These are phyloP conservation scores for Hipparchia semele DNA, from an alignment of 2,888 invertebrate genomes.

Conservation along the genomic window DNA sequence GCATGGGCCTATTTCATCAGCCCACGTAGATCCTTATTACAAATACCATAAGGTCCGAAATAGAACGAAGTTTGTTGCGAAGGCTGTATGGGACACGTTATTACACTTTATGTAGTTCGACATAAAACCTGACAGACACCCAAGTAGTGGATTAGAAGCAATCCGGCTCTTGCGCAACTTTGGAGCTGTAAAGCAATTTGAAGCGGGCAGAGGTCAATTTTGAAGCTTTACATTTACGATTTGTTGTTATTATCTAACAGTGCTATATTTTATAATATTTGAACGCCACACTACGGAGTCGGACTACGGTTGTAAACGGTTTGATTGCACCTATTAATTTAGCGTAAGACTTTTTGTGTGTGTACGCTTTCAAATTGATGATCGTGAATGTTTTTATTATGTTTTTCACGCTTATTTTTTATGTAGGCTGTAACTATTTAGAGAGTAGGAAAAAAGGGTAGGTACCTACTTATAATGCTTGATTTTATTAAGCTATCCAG, in stretches of 20 bases:
- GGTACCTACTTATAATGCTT: neutral
- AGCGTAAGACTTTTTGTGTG: constrained; percentile 25
- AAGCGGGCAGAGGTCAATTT: constrained; percentile 66
- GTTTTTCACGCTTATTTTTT: constrained; percentile 25
- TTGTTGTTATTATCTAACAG: constrained; percentile 72
- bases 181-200: constrained; percentile 55
- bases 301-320: constrained; percentile 22
- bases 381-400: constrained; percentile 17
- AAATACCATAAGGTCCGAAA: constrained; percentile 49
- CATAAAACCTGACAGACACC: constrained; percentile 80
- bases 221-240: constrained; percentile 69
- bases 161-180: constrained; percentile 64
- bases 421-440: neutral
- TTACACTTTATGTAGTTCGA: constrained; percentile 65
- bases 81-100: constrained; percentile 48
- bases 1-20: constrained; percentile 43
- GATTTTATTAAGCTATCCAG: constrained; percentile 2
- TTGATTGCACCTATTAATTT: constrained; percentile 35
- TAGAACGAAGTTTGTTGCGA: constrained; percentile 15
- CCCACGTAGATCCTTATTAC: constrained; percentile 31
- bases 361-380: constrained; percentile 21
- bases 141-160: constrained; percentile 75
- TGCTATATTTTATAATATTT: constrained; percentile 50
- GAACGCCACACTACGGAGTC: constrained; percentile 21
- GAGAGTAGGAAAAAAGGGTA: neutral